A percentile compares a stretch with the other conserved stretches of the same genome.
Conservation (phyloP, 2,797 vertebrate genomes). For the Enteromius trimaculatus region DNA sequence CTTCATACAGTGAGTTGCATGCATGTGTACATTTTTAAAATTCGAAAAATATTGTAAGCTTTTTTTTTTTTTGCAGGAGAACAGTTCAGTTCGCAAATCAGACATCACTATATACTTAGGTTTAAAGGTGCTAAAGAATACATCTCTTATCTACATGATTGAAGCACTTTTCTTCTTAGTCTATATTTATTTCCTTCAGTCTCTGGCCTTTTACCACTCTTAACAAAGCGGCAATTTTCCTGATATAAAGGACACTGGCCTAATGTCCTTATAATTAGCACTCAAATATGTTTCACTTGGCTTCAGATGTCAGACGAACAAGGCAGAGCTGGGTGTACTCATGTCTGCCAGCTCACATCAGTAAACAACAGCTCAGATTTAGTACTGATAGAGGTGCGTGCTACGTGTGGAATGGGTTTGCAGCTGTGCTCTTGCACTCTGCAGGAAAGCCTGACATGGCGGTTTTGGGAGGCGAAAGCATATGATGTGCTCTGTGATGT, state of each 20-base stretch:
- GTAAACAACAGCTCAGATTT: slow-evolving; percentile 3
- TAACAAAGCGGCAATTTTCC: slow-evolving; percentile 14
- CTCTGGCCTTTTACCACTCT: neutral
- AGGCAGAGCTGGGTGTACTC: neutral
- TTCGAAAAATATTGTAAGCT: neutral
- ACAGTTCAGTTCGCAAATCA: neutral
- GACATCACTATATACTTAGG: neutral
- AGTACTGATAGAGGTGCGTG: neutral
- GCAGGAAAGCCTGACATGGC: slow-evolving; percentile 25
- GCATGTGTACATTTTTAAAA: neutral
- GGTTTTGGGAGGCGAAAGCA: slow-evolving; percentile 17
- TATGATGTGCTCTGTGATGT: slow-evolving; percentile 56
- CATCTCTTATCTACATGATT: slow-evolving; percentile 1
- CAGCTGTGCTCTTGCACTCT: neutral
- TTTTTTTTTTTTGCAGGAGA: neutral
- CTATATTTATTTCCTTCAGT: neutral
- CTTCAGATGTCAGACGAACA: slow-evolving; percentile 14
- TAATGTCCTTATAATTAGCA: slow-evolving; percentile 25
- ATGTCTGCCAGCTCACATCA: neutral
- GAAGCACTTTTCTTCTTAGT: neutral
- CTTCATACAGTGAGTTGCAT: neutral
- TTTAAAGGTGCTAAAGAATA: neutral
- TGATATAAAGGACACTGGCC: slow-evolving; percentile 27
- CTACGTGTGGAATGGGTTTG: slow-evolving; percentile 4
- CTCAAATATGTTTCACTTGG: neutral